Base-by-base conservation (phyloP, 2,888 invertebrate genomes). In the Scaptomyza caliginosa region DNA sequence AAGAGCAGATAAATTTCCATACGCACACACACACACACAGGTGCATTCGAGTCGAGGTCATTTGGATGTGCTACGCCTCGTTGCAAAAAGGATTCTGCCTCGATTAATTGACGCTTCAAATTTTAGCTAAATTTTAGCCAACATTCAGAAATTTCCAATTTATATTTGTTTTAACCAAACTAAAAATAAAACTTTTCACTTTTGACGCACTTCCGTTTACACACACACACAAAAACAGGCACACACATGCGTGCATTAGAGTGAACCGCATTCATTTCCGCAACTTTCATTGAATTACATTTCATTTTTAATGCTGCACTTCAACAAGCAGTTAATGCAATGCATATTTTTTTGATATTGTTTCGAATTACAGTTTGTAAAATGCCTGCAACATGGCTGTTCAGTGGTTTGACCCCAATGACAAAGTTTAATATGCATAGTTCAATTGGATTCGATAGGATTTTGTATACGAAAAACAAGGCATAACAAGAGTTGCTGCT, bases 241-340 rank as follows among this genome's bases (percentile, higher is more conserved):
- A 45, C 7, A 34, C 23, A 17, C n/a, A 24, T 11, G 13, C 23
- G 23, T 11, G 28, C 39, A 46, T 54, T 48, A 17, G 26, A 11
- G 16, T 48, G 62, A 76, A 72, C 79, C 79, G 51, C 79, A 66
- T 68, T 77, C 59, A 82, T 81, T 81, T 81, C 81, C 82, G 81
- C 65, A 66, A 74, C 13, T 68, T 71, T 74, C 67, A 77, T 68
- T 68, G 74, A 62, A 72, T 79, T 77, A 70, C 39, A 68, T 81
- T 73, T 73, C 72, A 81, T 81, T 70, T 73, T 69, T 68, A 78
- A 74, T 76, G 57, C 56, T 21, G 36, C 34, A 40, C 45, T 58
- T 71, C 42, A 59, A 45, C 38, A 34, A 34, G 34, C 16, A 16
- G 34, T 34, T 8, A 34, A 34, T 34, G 34, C 16, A 34, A 34